These are phyloP conservation scores for Coecobrya sp. DNA, from an alignment of 2,888 invertebrate species.

Conservation along the genomic window DNA sequence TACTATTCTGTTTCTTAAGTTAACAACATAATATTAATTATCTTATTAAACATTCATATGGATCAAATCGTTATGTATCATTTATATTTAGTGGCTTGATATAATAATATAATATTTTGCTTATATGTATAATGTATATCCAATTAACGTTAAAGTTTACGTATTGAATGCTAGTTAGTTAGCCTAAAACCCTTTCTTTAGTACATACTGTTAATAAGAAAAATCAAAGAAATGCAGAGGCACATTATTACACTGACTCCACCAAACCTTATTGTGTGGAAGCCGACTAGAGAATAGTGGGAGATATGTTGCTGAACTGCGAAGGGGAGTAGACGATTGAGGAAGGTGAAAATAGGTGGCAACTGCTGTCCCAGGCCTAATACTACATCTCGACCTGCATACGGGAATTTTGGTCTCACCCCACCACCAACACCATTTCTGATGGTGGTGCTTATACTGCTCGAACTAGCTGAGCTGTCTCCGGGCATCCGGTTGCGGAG, in stretches of 20 bases:
- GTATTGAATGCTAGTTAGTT: background rate
- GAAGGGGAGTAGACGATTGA: constrained; percentile 51
- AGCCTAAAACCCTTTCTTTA: constrained; percentile 23
- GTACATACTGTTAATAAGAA: constrained; percentile 58
- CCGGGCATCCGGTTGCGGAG: constrained; percentile 78
- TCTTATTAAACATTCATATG: no score
- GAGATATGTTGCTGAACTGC: constrained; percentile 70
- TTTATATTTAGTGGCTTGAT: no score
- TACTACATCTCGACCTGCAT: constrained; percentile 25
- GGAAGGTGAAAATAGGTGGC: constrained; percentile 64
- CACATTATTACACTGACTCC: constrained; percentile 76
- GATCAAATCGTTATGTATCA: no score
- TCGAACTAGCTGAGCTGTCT: constrained; percentile 72
- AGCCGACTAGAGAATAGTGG: constrained; percentile 49
- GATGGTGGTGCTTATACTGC: constrained; percentile 47
- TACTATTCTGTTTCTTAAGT: no score
- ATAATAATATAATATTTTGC: no score
- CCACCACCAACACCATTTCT: constrained; percentile 41
- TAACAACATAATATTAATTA: no score
- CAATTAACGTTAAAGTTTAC: no score
- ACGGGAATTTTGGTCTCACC: constrained; percentile 32
- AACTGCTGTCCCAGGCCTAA: constrained; percentile 56
- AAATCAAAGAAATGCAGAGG: constrained; percentile 84
- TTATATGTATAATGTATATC: no score
- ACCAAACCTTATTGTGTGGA: constrained; percentile 33